Percentiles rank a stretch among this genome's conserved stretches.
phyloP scores from a whole-genome alignment of 1,140 invertebrate species.

The Grapholita molesta region DNA sequence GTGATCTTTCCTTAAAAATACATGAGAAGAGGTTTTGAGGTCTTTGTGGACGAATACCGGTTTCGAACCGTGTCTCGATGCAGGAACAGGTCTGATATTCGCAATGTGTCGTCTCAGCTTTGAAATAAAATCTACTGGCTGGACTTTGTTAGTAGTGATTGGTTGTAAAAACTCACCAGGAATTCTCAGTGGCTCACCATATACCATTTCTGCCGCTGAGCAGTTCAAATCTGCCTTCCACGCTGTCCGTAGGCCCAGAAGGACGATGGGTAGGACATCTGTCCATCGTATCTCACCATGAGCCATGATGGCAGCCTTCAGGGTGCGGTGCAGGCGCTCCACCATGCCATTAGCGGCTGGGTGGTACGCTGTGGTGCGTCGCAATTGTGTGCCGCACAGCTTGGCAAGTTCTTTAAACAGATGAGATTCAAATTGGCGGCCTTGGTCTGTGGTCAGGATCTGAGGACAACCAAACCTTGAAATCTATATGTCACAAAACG shows the following conservation, averaged over 20 bases:
- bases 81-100: slow-evolving; percentile 14
- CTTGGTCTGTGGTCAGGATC: slow-evolving; percentile 44
- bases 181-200: slow-evolving; percentile 25
- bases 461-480: slow-evolving; percentile 34
- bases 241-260: slow-evolving; percentile 39
- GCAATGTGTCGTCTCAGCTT: slow-evolving; percentile 22
- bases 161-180: slow-evolving; percentile 21
- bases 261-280: slow-evolving; percentile 38
- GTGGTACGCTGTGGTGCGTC: slow-evolving; percentile 52
- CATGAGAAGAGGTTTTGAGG: not conserved
- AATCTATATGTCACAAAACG: slow-evolving; percentile 34
- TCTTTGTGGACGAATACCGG: slow-evolving; percentile 5
- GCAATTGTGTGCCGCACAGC: slow-evolving; percentile 29
- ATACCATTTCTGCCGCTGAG: slow-evolving; percentile 27
- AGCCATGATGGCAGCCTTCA: slow-evolving; percentile 51
- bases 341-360: slow-evolving; percentile 51
- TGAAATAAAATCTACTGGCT: slow-evolving; percentile 18
- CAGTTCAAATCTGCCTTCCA: slow-evolving; percentile 25
- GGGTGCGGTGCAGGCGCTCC: slow-evolving; percentile 46
- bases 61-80: slow-evolving; percentile 12
- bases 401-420: slow-evolving; percentile 37
- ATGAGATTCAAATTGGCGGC: slow-evolving; percentile 47
- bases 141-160: not conserved
- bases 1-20: not conserved
- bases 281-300: slow-evolving; percentile 27